Evolutionary conservation across 2,113 vertebrate genomes (phyloP).

Genomic region (Laterallus jamaicensis): DNA sequence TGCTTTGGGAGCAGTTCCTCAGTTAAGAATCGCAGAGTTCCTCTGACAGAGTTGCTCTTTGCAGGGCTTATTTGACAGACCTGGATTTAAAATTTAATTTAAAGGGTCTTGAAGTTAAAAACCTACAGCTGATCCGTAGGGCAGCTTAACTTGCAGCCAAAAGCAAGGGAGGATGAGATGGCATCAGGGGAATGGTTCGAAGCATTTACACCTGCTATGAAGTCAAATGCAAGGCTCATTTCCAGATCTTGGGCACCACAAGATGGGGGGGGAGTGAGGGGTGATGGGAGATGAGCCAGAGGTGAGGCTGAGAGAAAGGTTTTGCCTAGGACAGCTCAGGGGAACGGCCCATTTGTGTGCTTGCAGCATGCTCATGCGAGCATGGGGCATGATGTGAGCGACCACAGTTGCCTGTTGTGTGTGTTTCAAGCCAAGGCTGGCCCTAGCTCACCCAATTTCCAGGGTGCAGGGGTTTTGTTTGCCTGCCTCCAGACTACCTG

Average conservation of each 20-base stretch:
- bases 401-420: accelerated
- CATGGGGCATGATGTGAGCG: accelerated
- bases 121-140: not conserved
- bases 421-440: not conserved
- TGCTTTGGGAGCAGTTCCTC: not conserved
- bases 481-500: not conserved
- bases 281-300: not conserved
- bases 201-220: not conserved
- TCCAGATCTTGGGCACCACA: not conserved
- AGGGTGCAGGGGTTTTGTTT: not conserved
- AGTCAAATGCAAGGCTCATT: not conserved
- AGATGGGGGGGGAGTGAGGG: not conserved
- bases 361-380: accelerated
- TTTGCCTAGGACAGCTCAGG: not conserved
- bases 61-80: not conserved
- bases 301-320: not conserved
- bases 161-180: not conserved
- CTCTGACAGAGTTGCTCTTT: not conserved
- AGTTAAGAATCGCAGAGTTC: not conserved
- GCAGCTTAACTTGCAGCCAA: not conserved
- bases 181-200: accelerated
- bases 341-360: not conserved
- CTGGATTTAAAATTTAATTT: not conserved
- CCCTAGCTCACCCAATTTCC: accelerated
- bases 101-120: not conserved